Base-by-base conservation (phyloP, 2,797 vertebrate species). In the Oceanodroma leucorhoa region DNA sequence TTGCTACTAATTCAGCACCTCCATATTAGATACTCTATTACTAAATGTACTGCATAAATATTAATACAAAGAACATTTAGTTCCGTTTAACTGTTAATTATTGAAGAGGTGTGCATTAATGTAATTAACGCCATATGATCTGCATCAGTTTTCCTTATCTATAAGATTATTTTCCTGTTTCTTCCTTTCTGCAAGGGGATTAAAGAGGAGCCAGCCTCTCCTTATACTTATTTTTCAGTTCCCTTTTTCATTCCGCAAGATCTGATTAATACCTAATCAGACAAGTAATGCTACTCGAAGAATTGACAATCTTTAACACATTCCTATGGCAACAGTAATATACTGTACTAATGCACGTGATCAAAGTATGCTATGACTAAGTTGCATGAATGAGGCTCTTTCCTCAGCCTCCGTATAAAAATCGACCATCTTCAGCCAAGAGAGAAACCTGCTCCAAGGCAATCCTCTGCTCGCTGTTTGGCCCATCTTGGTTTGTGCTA, bases 241-340 rank as follows among this genome's bases (percentile, higher is more conserved):
- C 96, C 96, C 96, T 97, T 96, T 98, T 97, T 96, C 97, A 95
- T 97, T 98, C 95, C 93, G 85, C 91, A 95, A 94, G 94, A 97
- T 97, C 97, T 97, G 98, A 97, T 98, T 98, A 96, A 97, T 96
- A 97, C 95, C 97, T 98, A 98, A 98, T 97, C 97, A 98, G 97
- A 97, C 82, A 55, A 97, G 95, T 97, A 97, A 98, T 91, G 98
- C 97, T 98, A 98, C 98, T 98, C 97, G 98, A 97, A 97, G 96
- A 98, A 98, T 92, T 92, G 97, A 98, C 97, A 97, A 97, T 98
- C 95, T 94, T 81, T 91, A 97, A 98, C 98, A 98, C 98, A 98
- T 98, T 98, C 98, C 98, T 98, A 99, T 98, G 98, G 98, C 98
- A 97, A 99, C 99, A 99, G 99, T 99, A 99, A 99, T 99, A 99